Evolutionary conservation across 2,888 invertebrate genomes (phyloP), one percentile per base, ranked within the genome.

Genomic region (Parnassius mnemosyne): DNA sequence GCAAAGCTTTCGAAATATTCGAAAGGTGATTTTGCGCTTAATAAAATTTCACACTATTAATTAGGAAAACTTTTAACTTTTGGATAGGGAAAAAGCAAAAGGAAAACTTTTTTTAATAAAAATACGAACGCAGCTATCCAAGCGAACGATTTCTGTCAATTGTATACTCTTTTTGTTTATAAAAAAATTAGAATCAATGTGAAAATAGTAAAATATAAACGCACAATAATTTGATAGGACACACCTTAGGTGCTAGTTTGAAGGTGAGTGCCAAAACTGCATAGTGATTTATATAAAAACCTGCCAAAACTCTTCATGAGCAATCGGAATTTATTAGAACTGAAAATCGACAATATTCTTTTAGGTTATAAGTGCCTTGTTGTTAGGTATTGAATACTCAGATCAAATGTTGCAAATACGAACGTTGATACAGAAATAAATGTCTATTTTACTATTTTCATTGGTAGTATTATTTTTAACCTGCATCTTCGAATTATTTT

Each of bases 381-480:
- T 84, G 80, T 87, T 79, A 85, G 80, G 62, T 65, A 64, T 72
- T 81, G 76, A 83, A 88, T 89, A 89, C 88, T 89, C 88, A 85
- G 76, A 77, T 73, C 71, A 83, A 80, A 80, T 80, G 81, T 85
- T 86, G 82, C 85, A 85, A 84, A 83, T 87, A 83, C 80, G 81
- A 79, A 81, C 82, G 86, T 87, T 87, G 79, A 85, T 59, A 79
- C 84, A 78, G 81, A 83, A 89, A 89, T 90, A 89, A 85, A 90
- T 88, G 83, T 89, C 83, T 91, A 90, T 90, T 90, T 91, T 90
- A 89, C 89, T 91, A 91, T 91, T 91, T 91, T 90, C 91, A 90
- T 84, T 87, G 78, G 69, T 89, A 56, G 88, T 90, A 75, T 90
- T 81, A 87, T 86, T 89, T 49, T 12, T 16, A 46, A 51, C 58